Evolutionary conservation across 2,797 vertebrate species (phyloP), one percentile per base, ranked within the genome.

Genomic region (Thalassophryne amazonica): DNA sequence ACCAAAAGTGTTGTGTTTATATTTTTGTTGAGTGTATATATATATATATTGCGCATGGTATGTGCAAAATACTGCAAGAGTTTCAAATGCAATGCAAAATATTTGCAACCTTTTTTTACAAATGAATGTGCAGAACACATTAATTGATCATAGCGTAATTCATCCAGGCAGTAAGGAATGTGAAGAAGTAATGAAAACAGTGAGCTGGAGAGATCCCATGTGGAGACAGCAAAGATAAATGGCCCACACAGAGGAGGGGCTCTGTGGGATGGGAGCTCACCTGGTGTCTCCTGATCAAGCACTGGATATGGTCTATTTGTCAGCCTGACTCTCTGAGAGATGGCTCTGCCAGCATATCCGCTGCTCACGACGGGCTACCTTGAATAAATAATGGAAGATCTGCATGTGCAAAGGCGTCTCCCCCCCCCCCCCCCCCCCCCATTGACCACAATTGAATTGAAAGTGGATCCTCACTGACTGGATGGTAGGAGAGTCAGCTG

Each of bases 301-400:
- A 0, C 23, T 20, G 20, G 56, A 59, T 72, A 32, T 39, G 63
- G 35, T 66, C 69, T 34, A 74, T 80, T 72, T 28, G 78, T 83
- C 78, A 83, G 62, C 32, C 48, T 53, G 70, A 39, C 62, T 50
- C 40, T 2, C 15, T 61, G 67, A 76, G 65, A 56, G 62, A 73
- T 73, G 17, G 50, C 8, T 29, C 61, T 63, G 74, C 60, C 66
- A 39, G 24, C 17, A 22, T 13, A 23, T 59, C 39, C 55, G 12
- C 46, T 9, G 50, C 63, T 72, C 72, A 47, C 69, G 18, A 34
- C 25, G 18, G 69, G 74, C 62, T 55, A 41, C 30, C 42, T 33
- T 76, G 61, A 78, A 78, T 83, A 69, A 81, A 72, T 81, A 67
- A 83, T 81, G 33, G 59, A 23, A 6, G 31, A 47, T 28, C 18